phyloP scores from a whole-genome alignment of 2,888 invertebrate genomes.

The Orthosia cruda region DNA sequence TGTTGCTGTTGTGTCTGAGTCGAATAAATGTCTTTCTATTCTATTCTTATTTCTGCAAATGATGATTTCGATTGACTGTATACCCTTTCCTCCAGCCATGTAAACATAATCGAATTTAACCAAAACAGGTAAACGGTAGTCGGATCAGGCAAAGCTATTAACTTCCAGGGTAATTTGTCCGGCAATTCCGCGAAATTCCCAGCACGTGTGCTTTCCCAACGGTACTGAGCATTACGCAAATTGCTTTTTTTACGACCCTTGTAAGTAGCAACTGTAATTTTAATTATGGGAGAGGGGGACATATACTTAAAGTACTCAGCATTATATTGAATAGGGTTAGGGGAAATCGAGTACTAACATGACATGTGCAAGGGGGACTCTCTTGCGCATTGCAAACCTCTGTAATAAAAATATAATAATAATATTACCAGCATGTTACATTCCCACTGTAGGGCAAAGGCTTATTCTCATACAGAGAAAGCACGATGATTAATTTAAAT shows the following conservation, averaged over 20 bases:
- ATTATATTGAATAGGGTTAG: constrained; percentile 4
- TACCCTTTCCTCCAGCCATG: neutral
- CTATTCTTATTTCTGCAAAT: neutral
- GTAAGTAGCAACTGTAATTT: constrained; percentile 41
- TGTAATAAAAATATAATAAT: too few relatives aligned
- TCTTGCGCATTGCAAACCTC: too few relatives aligned
- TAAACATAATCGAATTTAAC: constrained; percentile 39
- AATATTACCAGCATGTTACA: too few relatives aligned
- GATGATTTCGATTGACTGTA: neutral
- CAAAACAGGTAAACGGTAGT: constrained; percentile 34
- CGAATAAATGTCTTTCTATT: too few relatives aligned
- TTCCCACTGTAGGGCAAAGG: too few relatives aligned
- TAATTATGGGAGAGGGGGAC: constrained; percentile 37
- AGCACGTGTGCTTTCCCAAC: constrained; percentile 52
- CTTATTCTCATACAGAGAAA: too few relatives aligned
- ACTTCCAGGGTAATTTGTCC: constrained; percentile 51
- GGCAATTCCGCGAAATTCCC: constrained; percentile 39
- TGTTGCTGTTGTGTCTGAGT: too few relatives aligned
- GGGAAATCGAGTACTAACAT: neutral
- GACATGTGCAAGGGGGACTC: neutral
- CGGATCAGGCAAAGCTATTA: constrained; percentile 23
- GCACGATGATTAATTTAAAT: too few relatives aligned
- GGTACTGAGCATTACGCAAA: constrained; percentile 55
- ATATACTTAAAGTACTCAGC: neutral
- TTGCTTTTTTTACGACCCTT: constrained; percentile 53